These are phyloP conservation scores for Malacosoma neustria DNA, from an alignment of 2,888 invertebrate genomes.

Conservation along the genomic window DNA sequence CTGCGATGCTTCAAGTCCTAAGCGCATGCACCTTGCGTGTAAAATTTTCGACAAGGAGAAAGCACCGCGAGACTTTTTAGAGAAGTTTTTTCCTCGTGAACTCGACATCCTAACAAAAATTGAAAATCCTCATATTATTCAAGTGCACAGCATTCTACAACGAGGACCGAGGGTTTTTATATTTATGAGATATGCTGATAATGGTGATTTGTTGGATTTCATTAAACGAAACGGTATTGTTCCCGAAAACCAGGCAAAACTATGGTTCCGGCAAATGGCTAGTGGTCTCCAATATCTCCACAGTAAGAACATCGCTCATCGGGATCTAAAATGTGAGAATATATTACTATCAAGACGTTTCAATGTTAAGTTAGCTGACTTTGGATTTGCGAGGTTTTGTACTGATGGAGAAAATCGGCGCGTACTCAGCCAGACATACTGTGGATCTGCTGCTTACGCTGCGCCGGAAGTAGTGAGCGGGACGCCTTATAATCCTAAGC, in stretches of 20 bases:
- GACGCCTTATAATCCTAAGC: slow-evolving; percentile 89
- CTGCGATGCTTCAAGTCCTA: slow-evolving; percentile 81
- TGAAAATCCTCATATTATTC: slow-evolving; percentile 92
- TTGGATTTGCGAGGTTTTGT: slow-evolving; percentile 93
- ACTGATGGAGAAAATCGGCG: slow-evolving; percentile 81
- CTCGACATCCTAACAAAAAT: slow-evolving; percentile 91
- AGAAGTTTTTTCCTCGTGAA: slow-evolving; percentile 95
- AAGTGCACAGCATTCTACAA: slow-evolving; percentile 90
- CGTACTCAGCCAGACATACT: slow-evolving; percentile 91
- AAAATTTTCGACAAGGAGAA: slow-evolving; percentile 94
- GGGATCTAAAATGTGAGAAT: slow-evolving; percentile 96
- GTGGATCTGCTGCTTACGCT: slow-evolving; percentile 97
- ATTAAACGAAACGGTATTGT: slow-evolving; percentile 85
- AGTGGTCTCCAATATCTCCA: slow-evolving; percentile 90
- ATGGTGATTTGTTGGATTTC: slow-evolving; percentile 91
- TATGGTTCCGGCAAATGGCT: slow-evolving; percentile 91
- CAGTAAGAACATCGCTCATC: slow-evolving; percentile 88
- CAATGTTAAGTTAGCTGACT: slow-evolving; percentile 94
- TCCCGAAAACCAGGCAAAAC: slow-evolving; percentile 84
- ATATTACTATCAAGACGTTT: slow-evolving; percentile 87
- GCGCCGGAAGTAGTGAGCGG: slow-evolving; percentile 96
- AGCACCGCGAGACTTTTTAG: slow-evolving; percentile 91
- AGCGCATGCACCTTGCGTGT: slow-evolving; percentile 86
- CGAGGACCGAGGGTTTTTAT: slow-evolving; percentile 89
- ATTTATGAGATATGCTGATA: slow-evolving; percentile 93